Percentiles rank a stretch among this genome's conserved stretches.
phyloP scores from a whole-genome alignment of 2,797 vertebrate species.

The Momotus momota region DNA sequence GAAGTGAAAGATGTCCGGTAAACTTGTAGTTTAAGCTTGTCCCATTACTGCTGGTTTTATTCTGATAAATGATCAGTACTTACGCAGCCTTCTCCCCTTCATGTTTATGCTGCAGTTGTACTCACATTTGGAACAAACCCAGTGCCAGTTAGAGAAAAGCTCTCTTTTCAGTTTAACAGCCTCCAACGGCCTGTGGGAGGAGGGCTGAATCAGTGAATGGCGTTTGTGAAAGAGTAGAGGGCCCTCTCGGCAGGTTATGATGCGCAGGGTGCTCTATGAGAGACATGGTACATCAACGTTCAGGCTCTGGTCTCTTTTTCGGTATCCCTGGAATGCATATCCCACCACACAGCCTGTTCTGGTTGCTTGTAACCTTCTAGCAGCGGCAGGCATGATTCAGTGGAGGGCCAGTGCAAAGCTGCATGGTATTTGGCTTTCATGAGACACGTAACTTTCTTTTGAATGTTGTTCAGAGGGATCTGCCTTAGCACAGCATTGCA shows the following conservation, averaged over 20 bases:
- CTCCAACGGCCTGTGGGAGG: rapidly evolving
- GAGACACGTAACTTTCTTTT: not conserved
- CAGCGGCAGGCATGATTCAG: not conserved
- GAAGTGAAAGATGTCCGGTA: not conserved
- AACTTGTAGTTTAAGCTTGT: not conserved
- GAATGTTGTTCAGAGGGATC: not conserved
- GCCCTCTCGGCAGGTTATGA: not conserved
- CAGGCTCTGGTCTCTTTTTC: not conserved
- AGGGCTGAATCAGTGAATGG: not conserved
- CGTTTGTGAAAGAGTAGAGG: not conserved
- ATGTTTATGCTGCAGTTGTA: not conserved
- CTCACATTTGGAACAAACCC: not conserved
- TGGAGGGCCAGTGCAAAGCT: not conserved
- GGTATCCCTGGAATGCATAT: constrained; percentile 24
- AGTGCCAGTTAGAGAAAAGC: not conserved
- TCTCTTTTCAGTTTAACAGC: not conserved
- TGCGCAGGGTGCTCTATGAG: not conserved
- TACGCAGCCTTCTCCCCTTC: not conserved
- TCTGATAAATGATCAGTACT: not conserved
- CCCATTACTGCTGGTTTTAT: not conserved
- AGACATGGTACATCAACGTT: not conserved
- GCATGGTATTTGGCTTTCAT: not conserved
- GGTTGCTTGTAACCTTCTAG: not conserved
- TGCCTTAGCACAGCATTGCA: not conserved
- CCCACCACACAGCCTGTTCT: not conserved